Evolutionary conservation across 2,888 invertebrate genomes (phyloP), one percentile per base, ranked within the genome.

Genomic region (Euclidia mi): DNA sequence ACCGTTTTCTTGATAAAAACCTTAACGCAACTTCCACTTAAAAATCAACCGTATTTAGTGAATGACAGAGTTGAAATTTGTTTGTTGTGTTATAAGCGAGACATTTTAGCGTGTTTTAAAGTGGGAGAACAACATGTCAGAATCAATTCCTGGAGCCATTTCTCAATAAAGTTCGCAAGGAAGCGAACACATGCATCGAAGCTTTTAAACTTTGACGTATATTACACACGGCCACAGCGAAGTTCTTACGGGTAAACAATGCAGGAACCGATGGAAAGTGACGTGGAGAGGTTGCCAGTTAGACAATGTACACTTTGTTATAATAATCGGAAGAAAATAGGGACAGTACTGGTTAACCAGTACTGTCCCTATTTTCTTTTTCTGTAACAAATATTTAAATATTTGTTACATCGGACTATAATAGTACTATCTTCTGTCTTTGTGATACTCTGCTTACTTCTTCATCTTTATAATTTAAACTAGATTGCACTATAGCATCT

Each of bases 121-220:
- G 89, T 87, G 74, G 79, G 80, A 78, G 79, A 81, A 82, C 62
- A 79, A 83, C 83, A 84, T 79, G 94, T 94, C 93, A 88, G 85
- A 92, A 89, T 92, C 91, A 93, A 94, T 93, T 91, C 89, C 76
- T 70, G 76, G 63, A 82, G 89, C 93, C 91, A 93, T 93, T 92
- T 93, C 91, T 93, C 93, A 93, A 91, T 92, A 88, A 91, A 90
- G 84, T 91, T 88, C 59, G 73, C 66, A 65, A 71, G 64, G 69
- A 73, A 70, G 71, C 75, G 83, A 82, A 81, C 84, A 82, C 85
- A 88, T 88, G 89, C 89, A 91, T 81, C 76, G 81, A 81, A 82
- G 90, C 92, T 92, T 91, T 93, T 93, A 91, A 90, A 92, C 82
- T 92, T 89, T 88, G 90, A 91, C 87, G 82, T 82, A 77, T 75